phyloP scores from a whole-genome alignment of 2,888 invertebrate genomes.

The Hedychridium roseum region DNA sequence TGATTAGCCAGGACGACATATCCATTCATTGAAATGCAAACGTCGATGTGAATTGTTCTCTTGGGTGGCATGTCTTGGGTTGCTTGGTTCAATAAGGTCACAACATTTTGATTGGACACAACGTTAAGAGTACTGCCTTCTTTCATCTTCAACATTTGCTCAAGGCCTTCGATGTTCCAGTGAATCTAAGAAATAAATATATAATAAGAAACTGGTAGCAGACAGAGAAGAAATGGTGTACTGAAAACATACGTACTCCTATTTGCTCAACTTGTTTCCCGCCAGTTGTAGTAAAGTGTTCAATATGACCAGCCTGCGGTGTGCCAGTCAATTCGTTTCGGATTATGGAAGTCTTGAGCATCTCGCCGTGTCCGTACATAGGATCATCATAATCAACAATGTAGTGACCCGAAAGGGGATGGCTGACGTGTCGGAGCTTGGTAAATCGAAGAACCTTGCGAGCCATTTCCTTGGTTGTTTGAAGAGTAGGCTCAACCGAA shows the following conservation, averaged over 20 bases:
- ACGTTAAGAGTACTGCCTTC: neutral
- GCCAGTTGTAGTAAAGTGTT: constrained; percentile 34
- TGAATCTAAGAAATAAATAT: constrained; percentile 31
- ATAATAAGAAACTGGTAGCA: neutral
- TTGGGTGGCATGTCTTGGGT: constrained; percentile 21
- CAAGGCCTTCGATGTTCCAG: constrained; percentile 31
- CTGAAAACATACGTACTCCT: constrained; percentile 29
- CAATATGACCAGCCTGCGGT: constrained; percentile 49
- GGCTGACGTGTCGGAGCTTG: constrained; percentile 44
- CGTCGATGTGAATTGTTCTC: constrained; percentile 37
- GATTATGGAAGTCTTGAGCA: constrained; percentile 47
- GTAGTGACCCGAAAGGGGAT: constrained; percentile 51
- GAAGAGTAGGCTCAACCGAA: constrained; percentile 62
- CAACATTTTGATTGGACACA: constrained; percentile 32
- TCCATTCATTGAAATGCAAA: constrained; percentile 32
- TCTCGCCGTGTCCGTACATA: constrained; percentile 61
- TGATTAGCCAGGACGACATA: constrained; percentile 29
- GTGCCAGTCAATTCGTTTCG: constrained; percentile 53
- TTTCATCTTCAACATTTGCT: constrained; percentile 19
- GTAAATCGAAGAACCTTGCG: constrained; percentile 57
- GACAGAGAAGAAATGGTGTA: neutral
- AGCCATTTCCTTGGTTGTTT: constrained; percentile 47
- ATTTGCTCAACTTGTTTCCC: constrained; percentile 31
- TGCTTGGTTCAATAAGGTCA: constrained; percentile 28
- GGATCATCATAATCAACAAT: constrained; percentile 61